Percentiles rank a stretch among this genome's conserved stretches.
Evolutionary conservation across 2,797 vertebrate species (phyloP).

Genomic region (Anniella stebbinsi): DNA sequence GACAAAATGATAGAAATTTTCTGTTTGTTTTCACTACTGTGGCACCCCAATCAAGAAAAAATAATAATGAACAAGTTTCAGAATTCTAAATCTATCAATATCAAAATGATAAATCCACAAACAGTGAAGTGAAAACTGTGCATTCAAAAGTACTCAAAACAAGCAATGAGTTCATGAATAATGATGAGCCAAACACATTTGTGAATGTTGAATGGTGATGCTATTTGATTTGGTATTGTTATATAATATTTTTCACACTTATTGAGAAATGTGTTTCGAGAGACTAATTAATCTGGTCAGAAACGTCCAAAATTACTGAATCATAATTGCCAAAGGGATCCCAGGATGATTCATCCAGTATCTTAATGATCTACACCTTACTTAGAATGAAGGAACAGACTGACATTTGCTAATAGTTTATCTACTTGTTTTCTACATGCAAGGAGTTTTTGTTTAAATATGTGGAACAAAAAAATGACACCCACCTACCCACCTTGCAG

Average conservation of each 20-base stretch:
- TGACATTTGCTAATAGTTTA: not conserved
- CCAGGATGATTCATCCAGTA: not conserved
- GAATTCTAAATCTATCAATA: conserved; percentile 2
- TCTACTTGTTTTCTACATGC: not conserved
- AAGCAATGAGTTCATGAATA: not conserved
- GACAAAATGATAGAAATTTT: not conserved
- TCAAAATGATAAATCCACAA: not conserved
- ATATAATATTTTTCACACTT: not conserved
- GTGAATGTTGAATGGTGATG: not conserved
- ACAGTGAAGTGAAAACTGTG: not conserved
- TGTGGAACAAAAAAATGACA: not conserved
- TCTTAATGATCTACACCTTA: not conserved
- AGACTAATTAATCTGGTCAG: not conserved
- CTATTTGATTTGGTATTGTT: not conserved
- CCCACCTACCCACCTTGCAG: not conserved
- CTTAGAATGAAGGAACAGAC: not conserved
- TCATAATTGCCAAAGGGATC: not conserved
- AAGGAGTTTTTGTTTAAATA: not conserved
- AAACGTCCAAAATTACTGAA: not conserved
- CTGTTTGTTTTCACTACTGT: not conserved
- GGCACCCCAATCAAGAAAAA: not conserved
- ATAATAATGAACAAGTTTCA: not conserved
- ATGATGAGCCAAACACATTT: not conserved
- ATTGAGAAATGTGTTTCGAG: accelerated
- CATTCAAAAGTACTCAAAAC: not conserved